Evolutionary conservation across 2,888 invertebrate genomes (phyloP).

Genomic region (Hypomecis atomaria): DNA sequence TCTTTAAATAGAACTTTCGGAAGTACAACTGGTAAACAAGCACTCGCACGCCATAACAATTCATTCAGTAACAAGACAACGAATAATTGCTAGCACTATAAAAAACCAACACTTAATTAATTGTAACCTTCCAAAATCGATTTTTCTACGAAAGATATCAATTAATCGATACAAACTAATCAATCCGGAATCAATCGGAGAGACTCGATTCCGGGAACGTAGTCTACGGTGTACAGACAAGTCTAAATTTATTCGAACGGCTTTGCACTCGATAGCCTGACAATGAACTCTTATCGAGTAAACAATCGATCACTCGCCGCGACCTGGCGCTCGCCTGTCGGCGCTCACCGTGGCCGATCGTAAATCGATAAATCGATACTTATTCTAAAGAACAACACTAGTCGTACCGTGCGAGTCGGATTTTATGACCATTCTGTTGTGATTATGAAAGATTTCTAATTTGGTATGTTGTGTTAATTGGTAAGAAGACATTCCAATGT

Average conservation of each 20-base stretch:
- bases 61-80: conserved; percentile 33
- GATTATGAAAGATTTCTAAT: conserved; percentile 63
- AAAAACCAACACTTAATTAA: conserved; percentile 35
- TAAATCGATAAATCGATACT: conserved; percentile 80
- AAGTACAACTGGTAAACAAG: conserved; percentile 34
- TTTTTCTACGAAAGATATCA: conserved; percentile 27
- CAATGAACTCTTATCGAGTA: conserved; percentile 80
- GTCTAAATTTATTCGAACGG: conserved; percentile 76
- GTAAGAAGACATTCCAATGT: conserved; percentile 37
- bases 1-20: conserved; percentile 31
- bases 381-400: conserved; percentile 63
- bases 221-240: conserved; percentile 57
- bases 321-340: conserved; percentile 75
- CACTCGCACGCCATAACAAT: conserved; percentile 46
- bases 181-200: conserved; percentile 51
- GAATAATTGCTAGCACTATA: conserved; percentile 39
- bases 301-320: conserved; percentile 77
- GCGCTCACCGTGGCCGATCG: conserved; percentile 69
- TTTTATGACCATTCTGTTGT: conserved; percentile 68
- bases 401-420: conserved; percentile 63
- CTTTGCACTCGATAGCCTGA: conserved; percentile 77
- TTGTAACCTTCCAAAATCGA: conserved; percentile 22
- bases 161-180: conserved; percentile 34
- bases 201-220: conserved; percentile 62
- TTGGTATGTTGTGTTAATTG: conserved; percentile 47